Conservation (phyloP, 1,140 invertebrate species). For the Drosophila tsacasi region DNA sequence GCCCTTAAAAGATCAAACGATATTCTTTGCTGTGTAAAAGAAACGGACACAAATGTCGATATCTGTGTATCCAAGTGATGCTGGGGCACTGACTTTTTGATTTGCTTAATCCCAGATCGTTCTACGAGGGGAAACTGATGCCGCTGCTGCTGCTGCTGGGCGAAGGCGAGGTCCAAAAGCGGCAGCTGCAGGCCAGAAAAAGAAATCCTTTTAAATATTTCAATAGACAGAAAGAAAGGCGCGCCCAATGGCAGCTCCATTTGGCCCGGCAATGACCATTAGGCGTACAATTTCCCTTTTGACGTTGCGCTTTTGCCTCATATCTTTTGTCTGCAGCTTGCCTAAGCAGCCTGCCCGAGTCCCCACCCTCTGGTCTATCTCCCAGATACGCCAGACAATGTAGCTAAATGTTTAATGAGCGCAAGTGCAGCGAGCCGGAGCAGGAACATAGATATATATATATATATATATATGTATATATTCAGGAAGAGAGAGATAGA, state of each 20-base stretch:
- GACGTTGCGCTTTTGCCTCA: slow-evolving; percentile 72
- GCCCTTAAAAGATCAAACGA: neutral
- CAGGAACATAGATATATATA: slow-evolving; percentile 11
- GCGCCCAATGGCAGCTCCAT: slow-evolving; percentile 49
- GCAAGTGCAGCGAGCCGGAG: slow-evolving; percentile 57
- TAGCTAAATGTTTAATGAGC: slow-evolving; percentile 76
- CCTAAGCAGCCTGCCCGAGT: slow-evolving; percentile 32
- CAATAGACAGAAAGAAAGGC: slow-evolving; percentile 46
- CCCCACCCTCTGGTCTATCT: neutral
- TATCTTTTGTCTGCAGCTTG: slow-evolving; percentile 58
- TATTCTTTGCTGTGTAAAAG: neutral
- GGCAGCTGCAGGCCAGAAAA: slow-evolving; percentile 33
- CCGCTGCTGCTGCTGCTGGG: slow-evolving; percentile 1
- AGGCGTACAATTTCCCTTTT: slow-evolving; percentile 63
- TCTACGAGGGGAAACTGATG: slow-evolving; percentile 10
- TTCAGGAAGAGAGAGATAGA: neutral
- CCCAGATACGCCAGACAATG: slow-evolving; percentile 66
- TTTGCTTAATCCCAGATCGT: slow-evolving; percentile 67
- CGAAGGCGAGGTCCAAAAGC: slow-evolving; percentile 14
- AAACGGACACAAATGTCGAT: slow-evolving; percentile 25
- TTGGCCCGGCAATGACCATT: slow-evolving; percentile 61
- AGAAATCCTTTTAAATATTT: slow-evolving; percentile 73
- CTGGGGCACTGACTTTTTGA: slow-evolving; percentile 60
- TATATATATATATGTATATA: neutral
- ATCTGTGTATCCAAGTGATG: slow-evolving; percentile 22